phyloP scores from a whole-genome alignment of 2,113 vertebrate species.

The Glaucidium brasilianum region DNA sequence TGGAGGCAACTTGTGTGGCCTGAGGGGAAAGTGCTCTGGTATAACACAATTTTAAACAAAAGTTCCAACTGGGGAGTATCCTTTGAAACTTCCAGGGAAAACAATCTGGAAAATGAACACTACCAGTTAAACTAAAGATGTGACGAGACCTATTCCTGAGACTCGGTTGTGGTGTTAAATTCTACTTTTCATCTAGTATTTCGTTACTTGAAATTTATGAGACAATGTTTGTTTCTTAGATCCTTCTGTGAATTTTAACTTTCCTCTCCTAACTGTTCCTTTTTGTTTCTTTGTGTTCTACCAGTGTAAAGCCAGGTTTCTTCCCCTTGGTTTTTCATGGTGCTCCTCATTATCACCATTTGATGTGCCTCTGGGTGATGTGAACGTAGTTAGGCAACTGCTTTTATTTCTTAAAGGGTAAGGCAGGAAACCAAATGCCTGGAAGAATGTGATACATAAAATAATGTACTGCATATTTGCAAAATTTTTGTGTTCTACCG shows the following conservation, averaged over 20 bases:
- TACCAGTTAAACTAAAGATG: not conserved
- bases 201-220: not conserved
- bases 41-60: conserved; percentile 91
- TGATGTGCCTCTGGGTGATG: not conserved
- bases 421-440: not conserved
- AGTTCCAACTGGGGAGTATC: conserved; percentile 98
- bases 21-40: conserved; percentile 95
- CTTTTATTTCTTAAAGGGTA: not conserved
- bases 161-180: not conserved
- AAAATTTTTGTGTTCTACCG: not conserved
- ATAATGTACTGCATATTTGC: not conserved
- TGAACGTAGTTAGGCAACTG: not conserved
- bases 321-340: not conserved
- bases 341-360: not conserved
- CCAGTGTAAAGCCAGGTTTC: not conserved
- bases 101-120: not conserved
- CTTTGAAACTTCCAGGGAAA: conserved; percentile 60
- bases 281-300: not conserved
- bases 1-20: conserved; percentile 91
- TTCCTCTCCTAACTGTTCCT: not conserved
- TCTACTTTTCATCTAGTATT: not conserved
- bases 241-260: not conserved
- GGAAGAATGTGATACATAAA: not conserved
- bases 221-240: not conserved
- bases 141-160: not conserved